A percentile compares a stretch with the other conserved stretches of the same genome.
Conservation (phyloP, 1,140 invertebrate species). For the Sycophaga agraensis region DNA sequence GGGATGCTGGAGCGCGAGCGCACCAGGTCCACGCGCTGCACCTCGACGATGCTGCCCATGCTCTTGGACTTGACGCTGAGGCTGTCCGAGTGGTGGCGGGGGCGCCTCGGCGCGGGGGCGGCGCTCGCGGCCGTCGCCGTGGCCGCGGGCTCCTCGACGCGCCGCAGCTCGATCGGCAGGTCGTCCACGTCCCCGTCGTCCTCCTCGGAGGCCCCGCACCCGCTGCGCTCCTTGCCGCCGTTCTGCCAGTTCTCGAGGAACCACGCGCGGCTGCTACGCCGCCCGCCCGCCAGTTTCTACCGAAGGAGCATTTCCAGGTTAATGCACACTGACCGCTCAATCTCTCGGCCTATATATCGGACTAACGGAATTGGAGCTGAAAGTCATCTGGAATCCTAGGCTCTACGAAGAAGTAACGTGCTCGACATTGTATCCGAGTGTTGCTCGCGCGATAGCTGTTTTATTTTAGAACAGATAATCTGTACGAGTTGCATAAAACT, state of each 20-base stretch:
- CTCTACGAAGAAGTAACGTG: no score
- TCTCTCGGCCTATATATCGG: no score
- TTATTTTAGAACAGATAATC: no score
- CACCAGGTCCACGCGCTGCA: conserved; percentile 68
- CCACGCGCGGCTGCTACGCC: conserved; percentile 67
- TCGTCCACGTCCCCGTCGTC: conserved; percentile 70
- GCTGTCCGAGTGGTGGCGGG: conserved; percentile 50
- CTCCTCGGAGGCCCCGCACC: conserved; percentile 58
- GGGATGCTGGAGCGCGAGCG: conserved; percentile 75
- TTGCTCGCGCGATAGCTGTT: no score
- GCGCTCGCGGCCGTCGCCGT: conserved; percentile 49
- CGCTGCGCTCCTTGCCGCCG: conserved; percentile 63
- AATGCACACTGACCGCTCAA: no score
- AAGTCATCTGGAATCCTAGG: no score
- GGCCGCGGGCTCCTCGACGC: conserved; percentile 69
- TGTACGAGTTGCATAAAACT: no score
- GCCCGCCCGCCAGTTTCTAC: conserved; percentile 76
- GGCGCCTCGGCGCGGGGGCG: conserved; percentile 33
- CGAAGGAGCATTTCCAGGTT: no score
- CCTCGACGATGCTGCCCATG: conserved; percentile 75
- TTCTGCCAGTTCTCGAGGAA: conserved; percentile 78
- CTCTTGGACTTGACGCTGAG: conserved; percentile 75
- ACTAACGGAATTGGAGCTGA: no score
- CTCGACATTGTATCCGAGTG: no score
- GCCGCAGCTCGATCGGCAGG: conserved; percentile 84